Base-by-base conservation (phyloP, 1,140 invertebrate genomes). In the Drosophila pallidifrons region DNA sequence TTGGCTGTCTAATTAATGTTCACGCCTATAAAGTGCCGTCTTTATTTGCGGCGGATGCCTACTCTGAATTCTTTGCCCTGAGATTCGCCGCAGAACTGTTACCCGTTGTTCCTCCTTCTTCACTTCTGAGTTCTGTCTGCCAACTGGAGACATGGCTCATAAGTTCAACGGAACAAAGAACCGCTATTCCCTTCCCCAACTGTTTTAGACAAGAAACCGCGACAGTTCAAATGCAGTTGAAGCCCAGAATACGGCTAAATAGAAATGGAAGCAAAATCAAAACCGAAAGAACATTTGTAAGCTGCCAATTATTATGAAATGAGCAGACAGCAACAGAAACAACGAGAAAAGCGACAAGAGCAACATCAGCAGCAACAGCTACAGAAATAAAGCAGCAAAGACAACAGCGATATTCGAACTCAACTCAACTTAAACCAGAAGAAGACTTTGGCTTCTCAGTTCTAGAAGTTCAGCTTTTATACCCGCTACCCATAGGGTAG, bases 241-340 rank as follows among this genome's bases (percentile, higher is more conserved):
- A 38, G 57, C 41, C 38, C 13, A 28, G 45, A 65, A 43, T 46
- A 75, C 63, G 13, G 61, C 43, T 65, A 41, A 65, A 20, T 77
- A 58, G 58, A 69, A 87, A 61, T 79, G 54, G 79, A 71, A 82
- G 76, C 68, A 66, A 87, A 86, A 87, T 86, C 82, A 86, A 86
- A 82, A 82, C 76, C 79, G 28, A 86, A 86, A 82, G 79, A 82
- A 87, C 80, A 88, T 88, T 88, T 82, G 83, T 88, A 88, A 88
- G 87, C 83, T 88, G 83, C 83, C 83, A 88, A 88, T 88, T 88
- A 87, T 88, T 88, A 88, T 88, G 83, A 88, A 88, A 88, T 75
- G 74, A 72, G 58, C 45, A 88, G 83, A 88, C 83, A 80, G 77
- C 63, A 77, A 71, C 75, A 72, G 41, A 70, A 65, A 52, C 57